Conservation (phyloP, 1,140 invertebrate species). For the Ips typographus region DNA sequence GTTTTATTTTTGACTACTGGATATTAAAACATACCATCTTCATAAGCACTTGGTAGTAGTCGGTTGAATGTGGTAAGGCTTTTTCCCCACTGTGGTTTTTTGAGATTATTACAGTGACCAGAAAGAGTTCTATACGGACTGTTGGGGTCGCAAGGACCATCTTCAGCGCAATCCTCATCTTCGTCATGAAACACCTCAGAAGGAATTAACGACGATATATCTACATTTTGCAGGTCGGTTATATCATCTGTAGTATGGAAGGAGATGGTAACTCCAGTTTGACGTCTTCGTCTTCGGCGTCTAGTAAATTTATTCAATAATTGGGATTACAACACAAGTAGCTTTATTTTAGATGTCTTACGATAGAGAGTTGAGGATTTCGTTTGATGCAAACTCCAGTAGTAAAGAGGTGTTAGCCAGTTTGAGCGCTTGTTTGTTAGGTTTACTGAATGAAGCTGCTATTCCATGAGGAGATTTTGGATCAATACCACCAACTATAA, state of each 20-base stretch:
- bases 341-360: conserved; percentile 47
- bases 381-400: conserved; percentile 82
- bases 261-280: conserved; percentile 56
- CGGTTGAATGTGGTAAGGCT: conserved; percentile 84
- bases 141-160: conserved; percentile 74
- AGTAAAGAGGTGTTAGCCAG: conserved; percentile 86
- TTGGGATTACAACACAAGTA: not conserved
- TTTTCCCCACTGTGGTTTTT: conserved; percentile 82
- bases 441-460: conserved; percentile 84
- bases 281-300: conserved; percentile 60
- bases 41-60: conserved; percentile 82
- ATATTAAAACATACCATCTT: conserved; percentile 75
- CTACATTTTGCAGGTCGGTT: conserved; percentile 72
- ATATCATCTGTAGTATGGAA: conserved; percentile 66
- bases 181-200: conserved; percentile 51
- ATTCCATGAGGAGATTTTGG: conserved; percentile 83
- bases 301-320: conserved; percentile 36
- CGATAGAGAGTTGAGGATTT: conserved; percentile 72
- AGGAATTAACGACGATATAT: conserved; percentile 61
- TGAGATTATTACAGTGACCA: conserved; percentile 90
- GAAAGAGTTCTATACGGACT: conserved; percentile 79
- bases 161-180: conserved; percentile 64
- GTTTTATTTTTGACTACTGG: not conserved
- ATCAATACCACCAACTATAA: conserved; percentile 71
- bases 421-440: conserved; percentile 77